phyloP scores from a whole-genome alignment of 1,140 invertebrate genomes.

The Drosophila subobscura region DNA sequence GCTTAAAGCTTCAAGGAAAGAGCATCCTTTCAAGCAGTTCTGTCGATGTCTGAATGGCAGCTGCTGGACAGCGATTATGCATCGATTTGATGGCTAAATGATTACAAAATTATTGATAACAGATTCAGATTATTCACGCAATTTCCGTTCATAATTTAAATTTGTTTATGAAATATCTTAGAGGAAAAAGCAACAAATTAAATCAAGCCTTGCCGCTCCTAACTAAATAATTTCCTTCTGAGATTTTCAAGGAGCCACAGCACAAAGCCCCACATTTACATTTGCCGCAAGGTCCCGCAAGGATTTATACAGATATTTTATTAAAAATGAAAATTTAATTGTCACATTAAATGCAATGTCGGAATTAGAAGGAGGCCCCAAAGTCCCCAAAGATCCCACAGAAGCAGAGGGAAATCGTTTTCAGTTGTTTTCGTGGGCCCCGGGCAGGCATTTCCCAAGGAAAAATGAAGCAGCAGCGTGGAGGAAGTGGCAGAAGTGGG shows the following conservation, averaged over 20 bases:
- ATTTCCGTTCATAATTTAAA: too few species aligned
- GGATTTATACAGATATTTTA: conserved; percentile 46
- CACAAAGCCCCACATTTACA: conserved; percentile 37
- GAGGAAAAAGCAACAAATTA: background rate
- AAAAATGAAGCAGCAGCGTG: conserved; percentile 12
- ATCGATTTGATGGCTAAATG: too few species aligned
- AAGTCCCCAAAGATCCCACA: conserved; percentile 54
- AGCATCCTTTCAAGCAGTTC: too few species aligned
- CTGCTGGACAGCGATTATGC: too few species aligned
- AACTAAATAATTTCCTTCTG: conserved; percentile 42
- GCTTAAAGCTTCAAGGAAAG: too few species aligned
- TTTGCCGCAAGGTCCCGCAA: conserved; percentile 47
- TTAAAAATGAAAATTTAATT: conserved; percentile 77
- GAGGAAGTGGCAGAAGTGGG: background rate
- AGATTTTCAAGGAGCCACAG: conserved; percentile 9
- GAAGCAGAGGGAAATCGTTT: conserved; percentile 29
- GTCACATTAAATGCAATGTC: conserved; percentile 73
- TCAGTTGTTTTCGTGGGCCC: conserved; percentile 27
- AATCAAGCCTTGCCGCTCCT: conserved; percentile 18
- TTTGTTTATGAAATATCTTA: too few species aligned
- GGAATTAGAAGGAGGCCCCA: conserved; percentile 52
- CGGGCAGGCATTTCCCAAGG: conserved; percentile 38
- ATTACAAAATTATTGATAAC: too few species aligned
- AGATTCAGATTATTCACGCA: too few species aligned
- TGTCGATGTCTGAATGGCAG: too few species aligned